Evolutionary conservation across 2,888 invertebrate genomes (phyloP).

Genomic region (Monoplex corrugatus): DNA sequence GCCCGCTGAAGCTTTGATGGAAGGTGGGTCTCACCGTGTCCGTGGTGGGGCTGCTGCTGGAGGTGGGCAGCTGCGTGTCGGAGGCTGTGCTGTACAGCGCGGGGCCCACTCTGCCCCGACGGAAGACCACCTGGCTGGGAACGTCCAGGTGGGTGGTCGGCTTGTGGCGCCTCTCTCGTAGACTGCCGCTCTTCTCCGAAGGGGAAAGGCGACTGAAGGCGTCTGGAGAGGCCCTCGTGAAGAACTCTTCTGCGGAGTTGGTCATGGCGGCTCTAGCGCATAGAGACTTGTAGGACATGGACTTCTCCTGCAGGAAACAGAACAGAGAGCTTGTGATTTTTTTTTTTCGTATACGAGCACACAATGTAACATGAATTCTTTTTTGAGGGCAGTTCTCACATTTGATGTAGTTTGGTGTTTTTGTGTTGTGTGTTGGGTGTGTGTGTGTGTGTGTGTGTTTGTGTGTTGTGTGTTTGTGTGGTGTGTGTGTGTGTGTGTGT

Average conservation of each 20-base stretch:
- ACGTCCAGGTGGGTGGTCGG: slow-evolving; percentile 3
- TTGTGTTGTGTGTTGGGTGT: no score
- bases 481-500: no score
- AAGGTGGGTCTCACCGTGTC: slow-evolving; percentile 23
- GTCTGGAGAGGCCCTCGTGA: background rate
- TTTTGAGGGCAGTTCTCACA: no score
- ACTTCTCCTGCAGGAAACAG: background rate
- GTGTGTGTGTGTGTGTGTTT: no score
- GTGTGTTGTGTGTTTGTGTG: no score
- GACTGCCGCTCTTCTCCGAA: slow-evolving; percentile 47
- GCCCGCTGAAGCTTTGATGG: slow-evolving; percentile 53
- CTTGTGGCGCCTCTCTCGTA: slow-evolving; percentile 36
- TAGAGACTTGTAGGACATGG: slow-evolving; percentile 41
- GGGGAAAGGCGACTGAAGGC: background rate
- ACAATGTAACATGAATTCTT: no score
- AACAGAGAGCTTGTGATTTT: background rate
- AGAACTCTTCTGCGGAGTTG: slow-evolving; percentile 15
- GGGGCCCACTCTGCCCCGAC: slow-evolving; percentile 17
- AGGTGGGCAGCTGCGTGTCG: slow-evolving; percentile 46
- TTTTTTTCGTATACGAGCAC: no score
- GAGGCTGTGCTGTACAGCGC: slow-evolving; percentile 39
- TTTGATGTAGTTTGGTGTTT: no score
- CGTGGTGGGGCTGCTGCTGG: background rate
- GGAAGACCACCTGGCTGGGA: background rate
- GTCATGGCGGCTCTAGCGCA: background rate